phyloP scores from a whole-genome alignment of 2,113 vertebrate species.

The Chrysemys picta region DNA sequence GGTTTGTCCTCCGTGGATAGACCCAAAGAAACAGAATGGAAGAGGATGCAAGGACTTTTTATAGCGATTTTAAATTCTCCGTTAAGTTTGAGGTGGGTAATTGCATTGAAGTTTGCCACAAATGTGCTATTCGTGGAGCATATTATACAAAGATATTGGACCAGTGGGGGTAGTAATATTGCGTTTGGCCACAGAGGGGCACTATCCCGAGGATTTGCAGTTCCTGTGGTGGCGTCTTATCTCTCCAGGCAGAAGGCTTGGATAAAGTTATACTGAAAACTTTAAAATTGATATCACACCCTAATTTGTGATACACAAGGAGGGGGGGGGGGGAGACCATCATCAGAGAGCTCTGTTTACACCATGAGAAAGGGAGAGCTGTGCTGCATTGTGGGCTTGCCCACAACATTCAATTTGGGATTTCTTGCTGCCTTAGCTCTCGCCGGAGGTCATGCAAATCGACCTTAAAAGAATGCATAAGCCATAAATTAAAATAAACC shows the following conservation, averaged over 20 bases:
- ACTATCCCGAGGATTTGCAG: constrained; percentile 75
- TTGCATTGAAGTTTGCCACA: constrained; percentile 70
- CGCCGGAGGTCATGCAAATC: constrained; percentile 92
- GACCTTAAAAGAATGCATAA: constrained; percentile 97
- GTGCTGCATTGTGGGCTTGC: constrained; percentile 80
- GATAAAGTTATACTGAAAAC: constrained; percentile 82
- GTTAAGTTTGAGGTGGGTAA: constrained; percentile 81
- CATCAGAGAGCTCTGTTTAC: constrained; percentile 69
- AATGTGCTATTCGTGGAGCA: background rate
- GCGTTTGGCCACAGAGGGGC: constrained; percentile 86
- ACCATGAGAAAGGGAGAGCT: constrained; percentile 72
- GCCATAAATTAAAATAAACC: constrained; percentile 96
- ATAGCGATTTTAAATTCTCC: constrained; percentile 58
- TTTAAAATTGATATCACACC: constrained; percentile 80
- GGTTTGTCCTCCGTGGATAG: constrained; percentile 55
- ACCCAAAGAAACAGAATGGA: constrained; percentile 52
- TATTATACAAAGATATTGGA: constrained; percentile 31
- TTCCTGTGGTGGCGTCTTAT: constrained; percentile 15
- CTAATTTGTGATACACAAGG: constrained; percentile 64
- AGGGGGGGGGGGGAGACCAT: constrained; percentile 32
- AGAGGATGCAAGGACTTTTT: constrained; percentile 62
- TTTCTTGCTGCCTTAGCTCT: constrained; percentile 88
- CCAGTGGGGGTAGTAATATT: constrained; percentile 71
- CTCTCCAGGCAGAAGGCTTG: constrained; percentile 51
- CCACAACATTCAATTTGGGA: constrained; percentile 76